Evolutionary conservation across 2,113 vertebrate genomes (phyloP), one percentile per base, ranked within the genome.

Genomic region (Cinclus mexicanus): DNA sequence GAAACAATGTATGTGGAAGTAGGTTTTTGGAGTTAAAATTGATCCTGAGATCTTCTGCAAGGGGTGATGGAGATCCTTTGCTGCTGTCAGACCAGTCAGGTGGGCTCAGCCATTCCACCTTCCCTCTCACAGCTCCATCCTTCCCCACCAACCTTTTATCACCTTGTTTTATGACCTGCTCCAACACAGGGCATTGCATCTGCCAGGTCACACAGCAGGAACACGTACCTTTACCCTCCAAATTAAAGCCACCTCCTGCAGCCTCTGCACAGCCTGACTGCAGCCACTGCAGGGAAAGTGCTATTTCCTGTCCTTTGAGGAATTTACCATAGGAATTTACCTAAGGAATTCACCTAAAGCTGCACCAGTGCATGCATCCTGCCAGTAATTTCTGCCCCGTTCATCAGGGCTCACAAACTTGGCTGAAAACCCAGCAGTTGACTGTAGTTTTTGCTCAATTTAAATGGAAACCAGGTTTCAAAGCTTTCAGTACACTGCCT

Each of bases 121-220:
- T 47, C 26, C 28, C 37, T 7, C 10, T 33, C 18, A 3, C 52
- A 21, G 44, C 41, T 72, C 9, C 2, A 18, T 57, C 74, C 23
- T 71, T 21, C 10, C 42, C 44, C 21, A 3, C 4, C 0, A 0
- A 8, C 20, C 25, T 81, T 83, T 41, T 44, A 22, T 14, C 2
- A 3, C 42, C 2, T 37, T 44, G 7, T 80, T 85, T 79, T 72
- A n/a, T 69, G 47, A 20, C 44, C 52, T 55, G 4, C 17, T n/a
- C 35, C 16, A 33, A 0, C 23, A 9, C 33, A 1, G 6, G 72
- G 35, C 23, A 28, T 24, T 28, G 24, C 53, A 13, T 33, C 14
- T 83, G 33, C 42, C 67, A 10, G 14, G 13, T 41, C 82, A 24
- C 19, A 9, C 35, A n/a, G 4, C 5, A 9, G 68, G 55, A 70